phyloP scores from a whole-genome alignment of 2,113 vertebrate genomes.

The Cariama cristata region DNA sequence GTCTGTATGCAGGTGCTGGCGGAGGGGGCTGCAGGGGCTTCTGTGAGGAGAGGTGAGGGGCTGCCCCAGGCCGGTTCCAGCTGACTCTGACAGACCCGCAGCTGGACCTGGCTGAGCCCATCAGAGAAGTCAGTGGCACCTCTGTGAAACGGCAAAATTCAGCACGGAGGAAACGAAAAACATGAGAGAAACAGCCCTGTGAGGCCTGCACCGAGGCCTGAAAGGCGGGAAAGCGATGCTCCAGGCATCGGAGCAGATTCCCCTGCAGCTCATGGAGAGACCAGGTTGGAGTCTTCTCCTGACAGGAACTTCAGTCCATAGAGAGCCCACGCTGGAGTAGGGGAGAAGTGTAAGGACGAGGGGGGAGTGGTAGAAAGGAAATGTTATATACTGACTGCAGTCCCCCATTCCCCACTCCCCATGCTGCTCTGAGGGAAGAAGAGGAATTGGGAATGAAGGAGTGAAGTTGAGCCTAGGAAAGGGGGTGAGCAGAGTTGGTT shows the following conservation, averaged over 20 bases:
- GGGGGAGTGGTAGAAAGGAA: neutral
- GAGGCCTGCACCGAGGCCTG: neutral
- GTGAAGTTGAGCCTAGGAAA: neutral
- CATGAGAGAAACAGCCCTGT: neutral
- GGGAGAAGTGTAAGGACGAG: neutral
- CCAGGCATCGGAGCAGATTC: too few species aligned
- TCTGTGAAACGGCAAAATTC: neutral
- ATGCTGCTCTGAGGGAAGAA: accelerated
- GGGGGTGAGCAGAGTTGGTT: neutral
- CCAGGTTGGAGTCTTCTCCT: neutral
- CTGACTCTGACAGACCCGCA: neutral
- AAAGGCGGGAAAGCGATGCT: neutral
- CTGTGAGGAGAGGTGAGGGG: neutral
- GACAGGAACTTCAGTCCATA: neutral
- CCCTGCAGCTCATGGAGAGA: neutral
- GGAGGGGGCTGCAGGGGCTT: neutral
- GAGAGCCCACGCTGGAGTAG: neutral
- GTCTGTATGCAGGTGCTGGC: accelerated
- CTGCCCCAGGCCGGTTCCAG: neutral
- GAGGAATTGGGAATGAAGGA: neutral
- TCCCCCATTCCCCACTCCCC: neutral
- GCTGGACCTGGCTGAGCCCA: neutral
- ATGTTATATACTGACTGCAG: neutral
- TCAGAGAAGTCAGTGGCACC: accelerated
- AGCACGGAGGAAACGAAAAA: accelerated